Evolutionary conservation across 2,113 vertebrate genomes (phyloP).

Genomic region (Baryphthengus martii): DNA sequence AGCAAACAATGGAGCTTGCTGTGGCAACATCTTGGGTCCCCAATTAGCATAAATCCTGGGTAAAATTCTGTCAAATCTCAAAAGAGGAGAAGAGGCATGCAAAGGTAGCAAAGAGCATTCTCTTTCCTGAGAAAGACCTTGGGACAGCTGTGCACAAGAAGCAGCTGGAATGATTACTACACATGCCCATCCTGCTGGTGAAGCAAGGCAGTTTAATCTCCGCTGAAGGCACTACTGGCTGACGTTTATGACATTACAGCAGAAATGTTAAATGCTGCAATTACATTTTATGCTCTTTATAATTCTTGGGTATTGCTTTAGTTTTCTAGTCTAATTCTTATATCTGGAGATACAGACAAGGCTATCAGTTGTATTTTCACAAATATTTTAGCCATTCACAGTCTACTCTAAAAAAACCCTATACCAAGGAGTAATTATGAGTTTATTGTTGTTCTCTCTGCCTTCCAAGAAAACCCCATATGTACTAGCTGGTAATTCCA

Average conservation of each 20-base stretch:
- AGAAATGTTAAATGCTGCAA: conserved; percentile 43
- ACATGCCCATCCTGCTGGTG: neutral
- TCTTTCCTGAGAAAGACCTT: neutral
- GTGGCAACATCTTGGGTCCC: neutral
- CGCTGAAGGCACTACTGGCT: neutral
- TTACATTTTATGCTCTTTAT: neutral
- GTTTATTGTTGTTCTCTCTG: neutral
- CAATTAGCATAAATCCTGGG: neutral
- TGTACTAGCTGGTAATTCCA: neutral
- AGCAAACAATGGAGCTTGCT: neutral
- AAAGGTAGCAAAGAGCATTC: neutral
- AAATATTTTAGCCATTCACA: neutral
- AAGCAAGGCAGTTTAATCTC: conserved; percentile 3
- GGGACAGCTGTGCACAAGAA: neutral
- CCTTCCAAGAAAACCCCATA: neutral
- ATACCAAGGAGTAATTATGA: neutral
- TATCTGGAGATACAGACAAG: neutral
- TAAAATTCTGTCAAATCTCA: neutral
- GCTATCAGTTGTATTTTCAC: neutral
- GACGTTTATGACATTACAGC: neutral
- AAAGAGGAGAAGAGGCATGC: neutral
- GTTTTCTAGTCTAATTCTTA: neutral
- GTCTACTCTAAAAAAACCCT: neutral
- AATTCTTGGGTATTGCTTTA: neutral
- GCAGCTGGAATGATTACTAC: neutral